A percentile compares a stretch with the other conserved stretches of the same genome.
Evolutionary conservation across 2,888 invertebrate species (phyloP).

Genomic region (Syrista parreyssii): DNA sequence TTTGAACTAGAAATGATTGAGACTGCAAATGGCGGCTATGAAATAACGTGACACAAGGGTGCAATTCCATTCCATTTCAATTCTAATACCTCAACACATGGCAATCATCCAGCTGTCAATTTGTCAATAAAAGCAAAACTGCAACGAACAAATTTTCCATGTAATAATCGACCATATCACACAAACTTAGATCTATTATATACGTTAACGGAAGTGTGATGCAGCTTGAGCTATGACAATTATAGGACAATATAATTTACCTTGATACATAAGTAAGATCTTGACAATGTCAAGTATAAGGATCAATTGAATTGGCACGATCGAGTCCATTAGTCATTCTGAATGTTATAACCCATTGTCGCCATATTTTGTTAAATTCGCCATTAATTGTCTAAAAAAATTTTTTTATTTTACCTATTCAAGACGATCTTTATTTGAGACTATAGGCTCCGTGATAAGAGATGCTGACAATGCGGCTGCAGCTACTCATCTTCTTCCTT

Average conservation of each 20-base stretch:
- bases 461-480: conserved; percentile 46
- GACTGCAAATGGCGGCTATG: background rate
- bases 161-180: background rate
- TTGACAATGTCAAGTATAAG: conserved; percentile 24
- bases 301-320: conserved; percentile 18
- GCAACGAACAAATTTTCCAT: background rate
- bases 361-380: background rate
- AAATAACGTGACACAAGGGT: background rate
- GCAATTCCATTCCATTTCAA: background rate
- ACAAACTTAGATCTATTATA: background rate
- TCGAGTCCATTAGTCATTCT: background rate
- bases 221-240: background rate
- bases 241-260: background rate
- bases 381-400: background rate
- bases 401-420: background rate
- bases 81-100: background rate
- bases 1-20: background rate
- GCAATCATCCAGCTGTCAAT: background rate
- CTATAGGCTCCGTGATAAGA: background rate
- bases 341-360: background rate
- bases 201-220: background rate
- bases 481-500: conserved; percentile 52
- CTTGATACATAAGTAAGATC: background rate
- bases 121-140: background rate
- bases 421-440: background rate